Conservation (phyloP, 2,888 invertebrate genomes). For the Toxonevra muliebris region DNA sequence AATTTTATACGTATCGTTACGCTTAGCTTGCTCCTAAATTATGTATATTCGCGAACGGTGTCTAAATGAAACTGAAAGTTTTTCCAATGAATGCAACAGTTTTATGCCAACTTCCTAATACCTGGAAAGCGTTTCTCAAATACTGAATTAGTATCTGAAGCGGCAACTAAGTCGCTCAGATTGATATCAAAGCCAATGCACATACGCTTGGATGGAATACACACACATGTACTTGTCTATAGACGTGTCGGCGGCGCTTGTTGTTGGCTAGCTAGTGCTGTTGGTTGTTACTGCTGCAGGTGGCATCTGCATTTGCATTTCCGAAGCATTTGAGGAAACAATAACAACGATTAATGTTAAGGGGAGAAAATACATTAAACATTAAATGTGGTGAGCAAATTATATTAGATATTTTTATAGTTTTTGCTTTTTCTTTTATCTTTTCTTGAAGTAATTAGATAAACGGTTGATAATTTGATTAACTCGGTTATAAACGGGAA, state of each 20-base stretch:
- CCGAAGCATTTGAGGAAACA: slow-evolving; percentile 25
- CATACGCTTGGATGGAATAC: too few species aligned
- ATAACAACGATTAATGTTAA: not conserved
- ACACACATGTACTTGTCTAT: too few species aligned
- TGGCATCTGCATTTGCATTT: slow-evolving; percentile 51
- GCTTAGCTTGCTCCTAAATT: too few species aligned
- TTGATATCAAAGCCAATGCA: too few species aligned
- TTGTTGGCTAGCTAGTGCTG: not conserved
- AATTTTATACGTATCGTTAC: too few species aligned
- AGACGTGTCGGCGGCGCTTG: not conserved
- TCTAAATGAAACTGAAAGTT: slow-evolving; percentile 61
- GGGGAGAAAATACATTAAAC: not conserved
- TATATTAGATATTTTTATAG: not conserved
- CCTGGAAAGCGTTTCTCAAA: slow-evolving; percentile 36
- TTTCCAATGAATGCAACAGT: slow-evolving; percentile 55
- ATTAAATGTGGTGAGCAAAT: slow-evolving; percentile 1
- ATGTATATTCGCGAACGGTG: slow-evolving; percentile 46
- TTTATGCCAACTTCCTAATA: slow-evolving; percentile 61
- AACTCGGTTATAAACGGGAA: not conserved
- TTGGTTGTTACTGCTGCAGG: slow-evolving; percentile 24
- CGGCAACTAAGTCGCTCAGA: not conserved
- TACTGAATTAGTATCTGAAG: slow-evolving; percentile 18
- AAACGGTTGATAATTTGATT: not conserved
- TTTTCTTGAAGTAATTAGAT: not conserved
- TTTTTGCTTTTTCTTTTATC: too few species aligned